phyloP scores from a whole-genome alignment of 2,888 invertebrate genomes.

The Acrobasis suavella region DNA sequence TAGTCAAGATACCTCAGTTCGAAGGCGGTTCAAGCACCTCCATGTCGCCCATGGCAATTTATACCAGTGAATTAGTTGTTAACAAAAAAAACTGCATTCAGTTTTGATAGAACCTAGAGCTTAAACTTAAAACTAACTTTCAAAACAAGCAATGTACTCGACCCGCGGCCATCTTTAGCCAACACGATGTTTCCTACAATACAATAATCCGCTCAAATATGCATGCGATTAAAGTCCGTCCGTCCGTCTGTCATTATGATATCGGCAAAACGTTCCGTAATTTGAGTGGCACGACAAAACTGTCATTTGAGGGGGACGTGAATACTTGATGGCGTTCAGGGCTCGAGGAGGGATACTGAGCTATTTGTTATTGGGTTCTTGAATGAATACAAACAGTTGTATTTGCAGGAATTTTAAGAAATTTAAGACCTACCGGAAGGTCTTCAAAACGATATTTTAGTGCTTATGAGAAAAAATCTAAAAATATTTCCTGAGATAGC shows the following conservation, averaged over 20 bases:
- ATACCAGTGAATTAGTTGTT: too few species aligned
- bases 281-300: conserved; percentile 64
- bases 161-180: background rate
- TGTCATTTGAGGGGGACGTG: conserved; percentile 56
- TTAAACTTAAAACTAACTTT: background rate
- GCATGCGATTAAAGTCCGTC: conserved; percentile 70
- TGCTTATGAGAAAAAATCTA: too few species aligned
- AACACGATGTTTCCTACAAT: conserved; percentile 46
- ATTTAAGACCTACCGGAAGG: too few species aligned
- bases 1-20: too few species aligned
- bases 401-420: too few species aligned
- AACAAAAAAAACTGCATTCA: background rate
- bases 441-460: too few species aligned
- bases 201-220: conserved; percentile 65
- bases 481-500: too few species aligned
- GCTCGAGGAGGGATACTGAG: background rate
- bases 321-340: conserved; percentile 6
- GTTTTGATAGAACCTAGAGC: too few species aligned
- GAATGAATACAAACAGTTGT: background rate
- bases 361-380: background rate
- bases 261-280: conserved; percentile 56
- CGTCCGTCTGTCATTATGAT: conserved; percentile 43
- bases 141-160: conserved; percentile 47
- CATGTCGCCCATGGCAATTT: too few species aligned
- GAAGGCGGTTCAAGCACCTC: too few species aligned